Base-by-base conservation (phyloP, 1,140 invertebrate genomes). In the Nixonia krombeini region DNA sequence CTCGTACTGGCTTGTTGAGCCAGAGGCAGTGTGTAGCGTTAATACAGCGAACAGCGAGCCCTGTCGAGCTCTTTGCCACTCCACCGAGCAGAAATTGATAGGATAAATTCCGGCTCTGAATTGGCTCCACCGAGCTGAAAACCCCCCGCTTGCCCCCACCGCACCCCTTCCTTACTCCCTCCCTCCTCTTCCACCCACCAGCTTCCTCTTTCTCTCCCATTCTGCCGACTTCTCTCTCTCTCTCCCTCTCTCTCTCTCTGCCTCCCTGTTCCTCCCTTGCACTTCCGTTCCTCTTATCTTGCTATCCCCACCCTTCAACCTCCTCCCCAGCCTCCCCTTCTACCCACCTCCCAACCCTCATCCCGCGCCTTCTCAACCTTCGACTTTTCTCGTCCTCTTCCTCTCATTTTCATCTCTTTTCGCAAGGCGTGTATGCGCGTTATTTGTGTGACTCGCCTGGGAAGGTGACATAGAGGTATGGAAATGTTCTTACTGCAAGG, bases 21-120 rank as follows among this genome's bases (percentile, higher is more conserved):
- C 53, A 61, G 52, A 72, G 46, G 56, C 72, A 73, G 71, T 76
- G 70, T 79, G 76, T 75, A 81, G 76, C 81, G 80, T 81, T 85
- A 82, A 83, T 85, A 83, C 78, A 85, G 79, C 80, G 79, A 82
- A 79, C 74, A 73, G 69, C 74, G 75, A 80, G 67, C 72, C 74
- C 75, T 78, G 75, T 76, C 76, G 81, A 83, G 81, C 86, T 87
- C 86, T 88, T 87, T 87, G 86, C 86, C 87, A 86, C 87, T 87
- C 86, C 86, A 87, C 84, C 86, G 85, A 87, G 87, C 87, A 87
- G 87, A 88, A 88, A 88, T 88, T 88, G 87, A 88, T 88, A 87
- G 87, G 87, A 88, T 88, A 87, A 88, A 88, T 88, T 88, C 87
- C 86, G 85, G 86, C 81, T 86, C 86, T 87, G 87, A 88, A 88